Conservation (phyloP, 2,113 vertebrate genomes). For the Lampris megalopsis region DNA sequence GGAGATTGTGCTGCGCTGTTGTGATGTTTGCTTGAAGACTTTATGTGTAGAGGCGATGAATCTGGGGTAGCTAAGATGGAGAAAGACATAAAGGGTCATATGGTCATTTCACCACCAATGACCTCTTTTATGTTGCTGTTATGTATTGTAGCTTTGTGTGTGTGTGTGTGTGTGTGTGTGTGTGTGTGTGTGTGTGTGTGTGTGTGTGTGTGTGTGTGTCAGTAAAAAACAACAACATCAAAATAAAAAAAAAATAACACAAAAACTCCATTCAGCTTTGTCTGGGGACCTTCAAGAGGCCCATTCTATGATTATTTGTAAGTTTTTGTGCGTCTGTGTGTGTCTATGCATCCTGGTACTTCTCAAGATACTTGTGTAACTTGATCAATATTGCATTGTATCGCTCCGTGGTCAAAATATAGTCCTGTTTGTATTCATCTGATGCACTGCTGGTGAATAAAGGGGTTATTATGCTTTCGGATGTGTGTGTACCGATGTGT, state of each 20-base stretch:
- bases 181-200: background rate
- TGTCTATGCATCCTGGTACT: constrained; percentile 8
- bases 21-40: constrained; percentile 60
- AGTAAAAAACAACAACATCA: background rate
- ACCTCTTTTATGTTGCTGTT: background rate
- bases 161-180: constrained; percentile 10
- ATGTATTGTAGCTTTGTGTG: background rate
- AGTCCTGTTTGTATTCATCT: constrained; percentile 17
- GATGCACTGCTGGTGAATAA: constrained; percentile 11
- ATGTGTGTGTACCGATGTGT: constrained; percentile 1
- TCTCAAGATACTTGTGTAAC: constrained; percentile 38
- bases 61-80: constrained; percentile 21
- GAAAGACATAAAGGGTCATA: constrained; percentile 11
- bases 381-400: constrained; percentile 17
- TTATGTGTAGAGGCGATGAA: constrained; percentile 46
- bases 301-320: background rate
- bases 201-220: background rate
- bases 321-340: background rate
- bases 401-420: constrained; percentile 8
- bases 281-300: too few relatives aligned
- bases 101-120: constrained; percentile 7
- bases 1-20: constrained; percentile 61
- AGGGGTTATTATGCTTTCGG: too few relatives aligned
- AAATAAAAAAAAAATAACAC: too few relatives aligned
- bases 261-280: too few relatives aligned